Percentiles rank a stretch among this genome's conserved stretches.
These are phyloP conservation scores for Microcebus lehilahytsara DNA, from an alignment of 2,113 vertebrate genomes.

Conservation along the genomic window DNA sequence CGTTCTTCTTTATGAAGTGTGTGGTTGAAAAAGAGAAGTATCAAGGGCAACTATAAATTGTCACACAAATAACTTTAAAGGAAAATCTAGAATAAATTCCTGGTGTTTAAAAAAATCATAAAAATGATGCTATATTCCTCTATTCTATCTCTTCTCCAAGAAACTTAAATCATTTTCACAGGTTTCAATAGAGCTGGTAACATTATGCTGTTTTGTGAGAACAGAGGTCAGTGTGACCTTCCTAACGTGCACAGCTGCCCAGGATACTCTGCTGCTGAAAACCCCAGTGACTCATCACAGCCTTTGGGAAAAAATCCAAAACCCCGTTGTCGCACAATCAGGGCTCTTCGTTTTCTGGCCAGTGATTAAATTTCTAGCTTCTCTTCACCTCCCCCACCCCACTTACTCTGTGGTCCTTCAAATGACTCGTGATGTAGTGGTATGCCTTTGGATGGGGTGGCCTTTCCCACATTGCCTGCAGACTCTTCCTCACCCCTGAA, in stretches of 20 bases:
- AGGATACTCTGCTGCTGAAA: neutral
- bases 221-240: constrained; percentile 59
- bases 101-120: constrained; percentile 18
- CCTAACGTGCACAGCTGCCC: neutral
- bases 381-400: neutral
- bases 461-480: neutral
- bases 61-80: constrained; percentile 46
- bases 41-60: constrained; percentile 45
- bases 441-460: neutral
- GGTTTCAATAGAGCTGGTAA: constrained; percentile 46
- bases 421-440: neutral
- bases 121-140: neutral
- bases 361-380: neutral
- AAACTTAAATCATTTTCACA: constrained; percentile 49
- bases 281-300: neutral
- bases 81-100: constrained; percentile 57
- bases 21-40: constrained; percentile 41
- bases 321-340: neutral
- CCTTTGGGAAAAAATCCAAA: constrained; percentile 18
- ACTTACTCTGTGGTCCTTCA: neutral
- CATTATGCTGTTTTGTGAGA: constrained; percentile 48
- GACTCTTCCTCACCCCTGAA: neutral
- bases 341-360: neutral
- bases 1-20: constrained; percentile 30
- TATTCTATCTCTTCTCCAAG: constrained; percentile 28